These are phyloP conservation scores for Malurus elegans DNA, from an alignment of 2,113 vertebrate species.

Conservation along the genomic window DNA sequence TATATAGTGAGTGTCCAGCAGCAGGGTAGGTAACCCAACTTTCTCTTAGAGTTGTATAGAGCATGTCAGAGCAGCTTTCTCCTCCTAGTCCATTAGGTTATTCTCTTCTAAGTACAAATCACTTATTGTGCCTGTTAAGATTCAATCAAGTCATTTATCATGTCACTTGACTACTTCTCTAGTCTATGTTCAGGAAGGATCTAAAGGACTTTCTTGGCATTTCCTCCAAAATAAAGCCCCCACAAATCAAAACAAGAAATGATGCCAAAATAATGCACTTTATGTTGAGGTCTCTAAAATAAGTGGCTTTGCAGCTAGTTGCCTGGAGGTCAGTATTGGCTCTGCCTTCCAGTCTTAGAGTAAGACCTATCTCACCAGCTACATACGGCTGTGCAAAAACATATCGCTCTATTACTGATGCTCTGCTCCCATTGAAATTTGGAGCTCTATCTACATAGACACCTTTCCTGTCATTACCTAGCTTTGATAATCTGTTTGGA, in stretches of 20 bases:
- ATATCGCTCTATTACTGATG: not conserved
- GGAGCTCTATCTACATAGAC: not conserved
- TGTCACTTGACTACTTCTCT: not conserved
- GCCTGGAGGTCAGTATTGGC: not conserved
- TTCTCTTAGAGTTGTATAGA: not conserved
- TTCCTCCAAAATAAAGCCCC: not conserved
- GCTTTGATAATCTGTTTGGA: not conserved
- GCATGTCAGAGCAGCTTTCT: not conserved
- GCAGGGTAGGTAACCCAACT: not conserved
- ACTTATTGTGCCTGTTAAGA: not conserved
- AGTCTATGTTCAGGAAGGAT: not conserved
- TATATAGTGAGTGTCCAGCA: not conserved
- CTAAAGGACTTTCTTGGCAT: not conserved
- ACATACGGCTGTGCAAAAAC: not conserved
- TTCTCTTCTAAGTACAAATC: constrained; percentile 4
- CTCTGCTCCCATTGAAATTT: not conserved
- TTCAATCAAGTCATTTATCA: not conserved
- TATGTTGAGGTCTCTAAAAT: not conserved
- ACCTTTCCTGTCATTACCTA: not conserved
- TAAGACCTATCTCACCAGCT: not conserved
- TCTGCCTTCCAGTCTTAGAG: not conserved
- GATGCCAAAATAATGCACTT: not conserved
- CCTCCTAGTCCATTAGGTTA: not conserved
- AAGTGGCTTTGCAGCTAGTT: not conserved
- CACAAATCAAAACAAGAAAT: not conserved